phyloP scores from a whole-genome alignment of 2,888 invertebrate genomes.

The Cordylochernes scorpioides region DNA sequence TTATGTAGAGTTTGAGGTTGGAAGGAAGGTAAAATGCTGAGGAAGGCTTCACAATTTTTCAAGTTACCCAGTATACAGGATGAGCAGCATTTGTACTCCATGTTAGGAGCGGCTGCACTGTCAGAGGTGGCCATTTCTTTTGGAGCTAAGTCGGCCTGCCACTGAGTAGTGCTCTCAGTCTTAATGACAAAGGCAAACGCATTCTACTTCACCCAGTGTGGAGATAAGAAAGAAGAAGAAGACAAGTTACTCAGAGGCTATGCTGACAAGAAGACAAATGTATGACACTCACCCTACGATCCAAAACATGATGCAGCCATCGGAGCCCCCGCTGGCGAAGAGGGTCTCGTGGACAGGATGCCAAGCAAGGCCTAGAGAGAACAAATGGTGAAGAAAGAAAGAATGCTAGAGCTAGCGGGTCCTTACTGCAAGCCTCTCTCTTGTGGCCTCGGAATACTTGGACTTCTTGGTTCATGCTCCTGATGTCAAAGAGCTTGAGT shows the following conservation, averaged over 20 bases:
- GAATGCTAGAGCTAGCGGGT: not conserved
- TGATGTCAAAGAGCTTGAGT: constrained; percentile 83
- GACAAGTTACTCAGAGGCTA: not conserved
- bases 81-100: too few relatives aligned
- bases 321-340: constrained; percentile 92
- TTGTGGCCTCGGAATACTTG: constrained; percentile 97
- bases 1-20: too few relatives aligned
- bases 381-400: too few relatives aligned
- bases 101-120: too few relatives aligned
- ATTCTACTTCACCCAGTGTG: too few relatives aligned
- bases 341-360: constrained; percentile 91
- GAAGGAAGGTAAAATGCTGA: too few relatives aligned
- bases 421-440: constrained; percentile 72
- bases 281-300: constrained; percentile 49
- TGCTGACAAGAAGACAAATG: not conserved
- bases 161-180: too few relatives aligned
- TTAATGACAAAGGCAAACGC: too few relatives aligned
- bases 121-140: too few relatives aligned
- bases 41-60: too few relatives aligned
- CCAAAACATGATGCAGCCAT: constrained; percentile 96
- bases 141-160: too few relatives aligned
- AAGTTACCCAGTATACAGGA: too few relatives aligned
- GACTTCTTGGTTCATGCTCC: constrained; percentile 77
- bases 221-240: not conserved
- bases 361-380: constrained; percentile 40